These are phyloP conservation scores for Phengaris arion DNA, from an alignment of 2,888 invertebrate genomes.

Conservation along the genomic window DNA sequence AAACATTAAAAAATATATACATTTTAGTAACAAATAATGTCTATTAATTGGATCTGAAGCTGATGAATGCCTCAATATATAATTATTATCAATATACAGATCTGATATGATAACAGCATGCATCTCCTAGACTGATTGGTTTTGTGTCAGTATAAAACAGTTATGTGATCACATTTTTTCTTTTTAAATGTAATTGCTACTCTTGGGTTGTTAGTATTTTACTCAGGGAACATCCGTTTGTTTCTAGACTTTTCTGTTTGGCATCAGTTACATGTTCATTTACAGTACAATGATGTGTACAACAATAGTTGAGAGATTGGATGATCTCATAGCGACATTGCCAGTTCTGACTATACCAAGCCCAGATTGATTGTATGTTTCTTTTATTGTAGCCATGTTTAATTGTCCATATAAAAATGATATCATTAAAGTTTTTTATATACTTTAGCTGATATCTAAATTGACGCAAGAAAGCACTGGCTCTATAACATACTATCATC, in stretches of 20 bases:
- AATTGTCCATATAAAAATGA: slow-evolving; percentile 11
- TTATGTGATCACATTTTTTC: too few relatives aligned
- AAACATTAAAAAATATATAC: too few relatives aligned
- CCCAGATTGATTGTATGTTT: slow-evolving; percentile 23
- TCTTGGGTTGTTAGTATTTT: background rate
- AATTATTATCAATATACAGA: slow-evolving; percentile 10
- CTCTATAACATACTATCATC: too few relatives aligned
- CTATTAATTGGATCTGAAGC: background rate
- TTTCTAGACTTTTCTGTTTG: background rate
- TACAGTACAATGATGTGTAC: slow-evolving; percentile 18
- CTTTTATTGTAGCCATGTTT: background rate
- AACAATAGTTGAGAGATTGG: slow-evolving; percentile 14
- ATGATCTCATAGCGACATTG: slow-evolving; percentile 27
- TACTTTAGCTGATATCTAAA: background rate
- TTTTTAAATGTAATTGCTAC: too few relatives aligned
- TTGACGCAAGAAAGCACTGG: background rate
- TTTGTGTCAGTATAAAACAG: background rate
- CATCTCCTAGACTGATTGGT: slow-evolving; percentile 8
- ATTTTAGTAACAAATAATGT: too few relatives aligned
- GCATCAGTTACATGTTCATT: slow-evolving; percentile 1
- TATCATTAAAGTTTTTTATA: background rate
- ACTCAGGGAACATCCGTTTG: background rate
- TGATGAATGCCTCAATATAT: background rate
- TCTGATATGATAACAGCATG: background rate
- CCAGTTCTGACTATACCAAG: background rate